Conservation (phyloP, 2,797 vertebrate species). For the Moxostoma hubbsi region DNA sequence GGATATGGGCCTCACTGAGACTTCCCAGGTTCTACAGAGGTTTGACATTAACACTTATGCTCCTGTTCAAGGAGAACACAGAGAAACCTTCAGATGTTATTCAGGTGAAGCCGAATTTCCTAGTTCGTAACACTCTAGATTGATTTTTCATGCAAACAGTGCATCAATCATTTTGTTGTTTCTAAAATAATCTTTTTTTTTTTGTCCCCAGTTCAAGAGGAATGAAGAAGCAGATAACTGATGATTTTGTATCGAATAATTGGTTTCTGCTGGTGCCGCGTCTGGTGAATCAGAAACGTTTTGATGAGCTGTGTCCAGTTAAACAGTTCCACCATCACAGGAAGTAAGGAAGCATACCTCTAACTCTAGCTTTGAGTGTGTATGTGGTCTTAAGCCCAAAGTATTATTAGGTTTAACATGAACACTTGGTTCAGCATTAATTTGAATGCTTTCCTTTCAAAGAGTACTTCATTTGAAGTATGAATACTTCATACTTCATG, state of each 20-base stretch:
- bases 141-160: too few relatives aligned
- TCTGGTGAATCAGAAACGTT: conserved; percentile 91
- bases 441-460: too few relatives aligned
- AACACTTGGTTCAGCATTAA: too few relatives aligned
- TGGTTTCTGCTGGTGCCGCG: conserved; percentile 91
- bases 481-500: too few relatives aligned
- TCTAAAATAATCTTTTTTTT: background rate
- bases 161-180: background rate
- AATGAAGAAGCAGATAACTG: conserved; percentile 91
- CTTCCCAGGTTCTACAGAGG: conserved; percentile 77
- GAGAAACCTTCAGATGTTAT: conserved; percentile 85
- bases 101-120: conserved; percentile 78
- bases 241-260: conserved; percentile 93
- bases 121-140: background rate
- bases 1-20: conserved; percentile 78
- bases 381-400: background rate
- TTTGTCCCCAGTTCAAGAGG: conserved; percentile 76
- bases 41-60: conserved; percentile 88
- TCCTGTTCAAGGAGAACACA: conserved; percentile 91
- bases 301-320: conserved; percentile 92
- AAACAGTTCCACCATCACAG: conserved; percentile 91
- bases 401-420: too few relatives aligned
- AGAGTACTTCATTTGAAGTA: too few relatives aligned
- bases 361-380: background rate
- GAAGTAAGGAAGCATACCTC: conserved; percentile 74